These are phyloP conservation scores for Sicus ferrugineus DNA, from an alignment of 2,888 invertebrate species.

Conservation along the genomic window DNA sequence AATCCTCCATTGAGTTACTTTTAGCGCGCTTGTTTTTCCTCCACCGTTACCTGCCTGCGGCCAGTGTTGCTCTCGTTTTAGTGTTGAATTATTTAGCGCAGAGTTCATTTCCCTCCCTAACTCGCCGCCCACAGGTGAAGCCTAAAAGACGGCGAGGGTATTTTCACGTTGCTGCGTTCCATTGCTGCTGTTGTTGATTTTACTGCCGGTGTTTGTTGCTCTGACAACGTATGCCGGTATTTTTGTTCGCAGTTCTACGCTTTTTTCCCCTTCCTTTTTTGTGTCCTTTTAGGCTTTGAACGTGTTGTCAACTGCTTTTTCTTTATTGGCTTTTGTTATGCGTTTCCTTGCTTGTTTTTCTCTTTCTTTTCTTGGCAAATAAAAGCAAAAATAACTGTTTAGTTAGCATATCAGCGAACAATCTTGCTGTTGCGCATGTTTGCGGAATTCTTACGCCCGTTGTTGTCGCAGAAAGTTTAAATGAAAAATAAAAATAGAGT, in stretches of 20 bases:
- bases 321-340: neutral
- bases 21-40: neutral
- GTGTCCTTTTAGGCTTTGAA: neutral
- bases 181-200: neutral
- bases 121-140: constrained; percentile 4
- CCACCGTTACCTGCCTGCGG: constrained; percentile 9
- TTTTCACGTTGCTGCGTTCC: neutral
- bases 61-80: constrained; percentile 32
- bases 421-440: too few relatives aligned
- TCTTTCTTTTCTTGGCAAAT: neutral
- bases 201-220: neutral
- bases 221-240: neutral
- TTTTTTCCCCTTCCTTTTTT: neutral
- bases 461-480: too few relatives aligned
- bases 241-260: constrained; percentile 3
- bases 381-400: too few relatives aligned
- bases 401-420: too few relatives aligned
- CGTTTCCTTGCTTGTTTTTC: neutral
- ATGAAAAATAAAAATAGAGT: too few relatives aligned
- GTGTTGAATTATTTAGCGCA: constrained; percentile 15
- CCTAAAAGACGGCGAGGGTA: constrained; percentile 21
- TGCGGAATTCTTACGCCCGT: too few relatives aligned
- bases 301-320: neutral
- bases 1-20: constrained; percentile 25
- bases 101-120: constrained; percentile 12